Base-by-base conservation (phyloP, 2,888 invertebrate species). In the Clunio marinus region DNA sequence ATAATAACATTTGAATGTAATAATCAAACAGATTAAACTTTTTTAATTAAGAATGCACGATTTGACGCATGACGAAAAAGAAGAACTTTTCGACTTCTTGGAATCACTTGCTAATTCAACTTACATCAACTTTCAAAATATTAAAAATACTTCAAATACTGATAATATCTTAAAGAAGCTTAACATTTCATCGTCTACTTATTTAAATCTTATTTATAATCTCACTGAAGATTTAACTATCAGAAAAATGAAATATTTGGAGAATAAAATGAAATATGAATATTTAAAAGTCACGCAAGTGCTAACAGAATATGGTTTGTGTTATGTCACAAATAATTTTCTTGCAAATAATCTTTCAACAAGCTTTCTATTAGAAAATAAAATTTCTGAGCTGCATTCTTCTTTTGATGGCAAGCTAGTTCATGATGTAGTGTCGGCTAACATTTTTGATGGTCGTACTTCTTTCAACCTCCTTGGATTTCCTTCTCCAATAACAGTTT, bases 101-200 rank as follows among this genome's bases (percentile, higher is more conserved):
- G 78, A 78, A 63, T 74, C 76, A 2, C 70, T 79, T 60, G 79
- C 79, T 2, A 79, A 79, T 69, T 75, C 78, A 0, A 75, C 78
- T 0, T 79, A 76, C 60, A 71, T 73, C 0, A 79, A 78, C 66
- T 78, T 79, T 67, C 69, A 75, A 37, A 70, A 75, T 37, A 79
- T 79, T 32, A 75, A 75, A 28, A 71, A 72, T 0, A 74, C 71
- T 55, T 63, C 71, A 1, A 73, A 73, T 13, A 70, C 76, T 17
- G 75, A 76, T 2, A 71, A 22, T 15, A 1, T 65, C 2, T 70
- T 75, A 2, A 69, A 74, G 57, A 67, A 70, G 2, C 67, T 76
- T 5, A 63, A 70, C 3, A 72, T 79, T 0, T 69, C 73, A 17
- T 76, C 78, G 0, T 68, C 73, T 22, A 70, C 74, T n/a, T 79